phyloP scores from a whole-genome alignment of 2,888 invertebrate species.

The Cheilosia impressa region DNA sequence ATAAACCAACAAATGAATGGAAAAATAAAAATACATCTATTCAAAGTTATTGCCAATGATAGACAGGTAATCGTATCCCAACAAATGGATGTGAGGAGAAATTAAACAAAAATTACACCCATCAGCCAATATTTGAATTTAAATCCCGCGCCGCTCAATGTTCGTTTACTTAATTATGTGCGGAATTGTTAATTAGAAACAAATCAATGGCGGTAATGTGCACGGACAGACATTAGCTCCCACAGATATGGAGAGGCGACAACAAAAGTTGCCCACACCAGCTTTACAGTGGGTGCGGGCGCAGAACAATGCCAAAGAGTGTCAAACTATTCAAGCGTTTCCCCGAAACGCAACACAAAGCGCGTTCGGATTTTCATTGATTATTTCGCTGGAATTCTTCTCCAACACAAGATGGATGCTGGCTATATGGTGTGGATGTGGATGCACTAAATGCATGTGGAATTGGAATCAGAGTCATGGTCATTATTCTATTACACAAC shows the following conservation, averaged over 20 bases:
- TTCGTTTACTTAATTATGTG: conserved; percentile 60
- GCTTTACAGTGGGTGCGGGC: neutral
- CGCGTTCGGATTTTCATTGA: conserved; percentile 50
- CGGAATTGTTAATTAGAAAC: conserved; percentile 68
- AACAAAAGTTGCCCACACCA: conserved; percentile 18
- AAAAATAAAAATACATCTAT: neutral
- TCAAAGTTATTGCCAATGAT: conserved; percentile 28
- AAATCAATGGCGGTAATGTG: conserved; percentile 63
- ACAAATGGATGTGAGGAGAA: conserved; percentile 58
- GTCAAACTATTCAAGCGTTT: conserved; percentile 48
- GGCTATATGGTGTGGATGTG: neutral
- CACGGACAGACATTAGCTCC: conserved; percentile 16
- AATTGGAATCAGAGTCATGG: conserved; percentile 46
- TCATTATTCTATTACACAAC: conserved; percentile 64
- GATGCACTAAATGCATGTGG: conserved; percentile 23
- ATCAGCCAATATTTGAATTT: conserved; percentile 67
- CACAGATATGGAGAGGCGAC: conserved; percentile 11
- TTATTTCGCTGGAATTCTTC: conserved; percentile 62
- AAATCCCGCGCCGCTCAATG: neutral
- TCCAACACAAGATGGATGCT: neutral
- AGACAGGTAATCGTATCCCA: conserved; percentile 19
- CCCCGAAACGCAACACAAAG: conserved; percentile 50
- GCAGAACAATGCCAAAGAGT: conserved; percentile 27
- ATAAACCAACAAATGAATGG: conserved; percentile 52
- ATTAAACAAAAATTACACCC: conserved; percentile 60